These are phyloP conservation scores for Burhinus oedicnemus DNA, from an alignment of 2,113 vertebrate genomes.

Conservation along the genomic window DNA sequence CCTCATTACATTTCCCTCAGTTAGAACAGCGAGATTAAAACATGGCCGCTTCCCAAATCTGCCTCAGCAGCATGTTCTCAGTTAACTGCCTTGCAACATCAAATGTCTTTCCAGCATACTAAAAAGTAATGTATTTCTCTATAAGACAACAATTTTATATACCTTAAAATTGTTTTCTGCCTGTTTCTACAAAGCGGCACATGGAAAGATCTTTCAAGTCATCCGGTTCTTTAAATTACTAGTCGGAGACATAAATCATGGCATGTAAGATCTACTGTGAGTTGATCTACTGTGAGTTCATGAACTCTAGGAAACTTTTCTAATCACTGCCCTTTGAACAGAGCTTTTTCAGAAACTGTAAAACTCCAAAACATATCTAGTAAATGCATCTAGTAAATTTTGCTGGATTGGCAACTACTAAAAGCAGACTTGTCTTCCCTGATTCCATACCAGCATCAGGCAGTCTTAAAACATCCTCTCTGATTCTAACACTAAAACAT, in stretches of 20 bases:
- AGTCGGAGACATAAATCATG: slow-evolving; percentile 30
- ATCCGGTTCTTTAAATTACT: not conserved
- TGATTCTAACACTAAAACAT: not conserved
- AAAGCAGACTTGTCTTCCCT: slow-evolving; percentile 32
- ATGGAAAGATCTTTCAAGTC: slow-evolving; percentile 24
- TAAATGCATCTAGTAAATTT: slow-evolving; percentile 37
- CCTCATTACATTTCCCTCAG: not conserved
- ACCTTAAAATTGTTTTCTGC: slow-evolving; percentile 24
- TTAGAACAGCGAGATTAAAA: not conserved
- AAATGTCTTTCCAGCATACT: not conserved
- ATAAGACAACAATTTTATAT: slow-evolving; percentile 4
- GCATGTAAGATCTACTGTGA: not conserved
- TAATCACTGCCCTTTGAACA: slow-evolving; percentile 43
- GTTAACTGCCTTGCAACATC: slow-evolving; percentile 27
- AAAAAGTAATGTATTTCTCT: not conserved
- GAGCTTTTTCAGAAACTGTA: slow-evolving; percentile 37
- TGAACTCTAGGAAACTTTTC: slow-evolving; percentile 41
- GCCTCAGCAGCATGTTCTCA: not conserved
- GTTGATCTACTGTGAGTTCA: slow-evolving; percentile 42
- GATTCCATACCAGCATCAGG: not conserved
- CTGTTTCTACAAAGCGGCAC: not conserved
- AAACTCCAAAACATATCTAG: slow-evolving; percentile 29
- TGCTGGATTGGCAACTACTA: slow-evolving; percentile 27
- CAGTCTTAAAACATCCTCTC: not conserved
- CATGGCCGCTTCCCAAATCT: not conserved